These are phyloP conservation scores for Xylophagus ater DNA, from an alignment of 2,888 invertebrate genomes.

Conservation along the genomic window DNA sequence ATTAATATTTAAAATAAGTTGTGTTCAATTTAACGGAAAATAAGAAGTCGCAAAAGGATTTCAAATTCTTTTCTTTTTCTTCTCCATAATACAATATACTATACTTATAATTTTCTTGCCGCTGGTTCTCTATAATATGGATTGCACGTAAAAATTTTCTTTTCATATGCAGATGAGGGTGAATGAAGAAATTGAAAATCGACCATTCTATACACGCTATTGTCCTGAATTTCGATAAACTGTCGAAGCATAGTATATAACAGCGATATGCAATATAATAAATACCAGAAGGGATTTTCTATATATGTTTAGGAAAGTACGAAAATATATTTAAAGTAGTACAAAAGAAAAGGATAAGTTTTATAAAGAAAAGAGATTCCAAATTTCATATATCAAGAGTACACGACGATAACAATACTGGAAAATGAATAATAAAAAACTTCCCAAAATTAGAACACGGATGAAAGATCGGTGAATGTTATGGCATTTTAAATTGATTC, in stretches of 20 bases:
- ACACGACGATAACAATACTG: too few species aligned
- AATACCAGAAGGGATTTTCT: constrained; percentile 10
- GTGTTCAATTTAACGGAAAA: constrained; percentile 12
- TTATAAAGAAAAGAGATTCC: too few species aligned
- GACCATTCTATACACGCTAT: constrained; percentile 11
- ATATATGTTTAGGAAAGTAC: too few species aligned
- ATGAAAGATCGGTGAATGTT: background rate
- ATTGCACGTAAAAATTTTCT: too few species aligned
- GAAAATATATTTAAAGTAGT: too few species aligned
- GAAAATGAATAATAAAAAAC: too few species aligned
- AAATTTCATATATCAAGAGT: constrained; percentile 12
- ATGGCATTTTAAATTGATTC: constrained; percentile 12
- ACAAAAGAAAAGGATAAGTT: too few species aligned
- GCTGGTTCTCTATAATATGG: too few species aligned
- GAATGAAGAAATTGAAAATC: constrained; percentile 13
- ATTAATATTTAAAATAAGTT: background rate
- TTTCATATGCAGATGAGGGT: constrained; percentile 14
- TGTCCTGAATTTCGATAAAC: constrained; percentile 12
- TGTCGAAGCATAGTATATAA: constrained; percentile 4
- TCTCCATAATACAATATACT: too few species aligned
- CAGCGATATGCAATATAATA: constrained; percentile 5
- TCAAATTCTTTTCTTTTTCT: constrained; percentile 1
- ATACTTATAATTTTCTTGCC: too few species aligned
- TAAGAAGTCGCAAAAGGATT: constrained; percentile 8
- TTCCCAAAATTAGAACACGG: constrained; percentile 9